Evolutionary conservation across 2,888 invertebrate genomes (phyloP), one percentile per base, ranked within the genome.

Genomic region (Chrysodeixis includens): DNA sequence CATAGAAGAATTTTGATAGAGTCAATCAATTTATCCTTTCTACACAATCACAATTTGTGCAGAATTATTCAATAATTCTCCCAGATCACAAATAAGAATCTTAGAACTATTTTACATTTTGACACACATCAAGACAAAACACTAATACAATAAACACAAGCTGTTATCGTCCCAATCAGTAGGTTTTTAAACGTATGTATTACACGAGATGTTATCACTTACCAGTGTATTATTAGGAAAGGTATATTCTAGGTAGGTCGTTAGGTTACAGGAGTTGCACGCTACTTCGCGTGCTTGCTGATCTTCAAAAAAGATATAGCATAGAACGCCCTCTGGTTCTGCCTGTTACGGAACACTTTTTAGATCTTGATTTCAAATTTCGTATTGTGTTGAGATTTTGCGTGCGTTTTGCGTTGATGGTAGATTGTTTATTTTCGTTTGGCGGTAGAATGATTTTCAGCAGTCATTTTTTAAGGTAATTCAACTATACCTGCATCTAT

Each of bases 211-310:
- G 56, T 58, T 79, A 79, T 77, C 70, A 71, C 62, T 22, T 3
- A n/a, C 59, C 51, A 26, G 30, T 70, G 73, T 73, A 74, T 72
- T 81, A 82, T 79, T 80, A 83, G 76, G 66, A 69, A 78, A 83
- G 79, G 79, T 79, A 82, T 79, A 79, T 85, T 84, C 83, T 78
- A 72, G 80, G 74, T 84, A 88, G 82, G 83, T 84, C 79, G 84
- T 85, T 83, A 87, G 83, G 82, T 78, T 74, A 79, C 71, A 71
- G 74, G 75, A 78, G 76, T 74, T 57, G 81, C 89, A 89, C 89
- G 89, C 89, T 69, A 89, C 61, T 73, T 89, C 66, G 89, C 89
- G 89, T 89, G 89, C 73, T 74, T 66, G 76, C 69, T 76, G 85
- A 85, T 85, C 79, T 74, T 56, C 56, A 54, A 32, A 16, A 66